Base-by-base conservation (phyloP, 2,888 invertebrate species). In the Leptopilina drosophilae region DNA sequence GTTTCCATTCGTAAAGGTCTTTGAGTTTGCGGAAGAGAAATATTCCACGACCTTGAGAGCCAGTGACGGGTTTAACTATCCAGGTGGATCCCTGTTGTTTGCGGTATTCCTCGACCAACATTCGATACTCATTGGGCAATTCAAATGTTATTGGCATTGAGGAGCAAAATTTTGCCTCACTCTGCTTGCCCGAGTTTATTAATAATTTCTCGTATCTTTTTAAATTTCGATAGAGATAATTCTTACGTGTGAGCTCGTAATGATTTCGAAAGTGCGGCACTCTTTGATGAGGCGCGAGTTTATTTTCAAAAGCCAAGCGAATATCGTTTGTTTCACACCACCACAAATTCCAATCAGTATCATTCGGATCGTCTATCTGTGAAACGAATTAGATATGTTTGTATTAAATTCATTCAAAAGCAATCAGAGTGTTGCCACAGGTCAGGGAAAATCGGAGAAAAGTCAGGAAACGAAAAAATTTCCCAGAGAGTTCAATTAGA, bases 41-140 rank as follows among this genome's bases (percentile, higher is more conserved):
- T 64, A 95, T 95, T 11, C 94, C 94, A 80, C 92, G 92, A 20
- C 94, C 94, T 89, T 94, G 94, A 11, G 94, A 93, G 53, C 93
- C 93, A 3, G 93, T 93, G 0, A 93, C 94, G 0, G 94, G 94
- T 85, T 95, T 95, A 90, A 95, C 94, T 77, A 94, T 95, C 94
- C 94, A 94, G n/a, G 93, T 93, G 5, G 92, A 92, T 11, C 93
- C 93, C 65, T 92, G 92, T 80, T 92, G 92, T 79, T 92, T 93
- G 83, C 93, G 92, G 85, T 94, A 94, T 85, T 94, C 94, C 85
- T 94, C 94, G 73, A 94, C 92, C 88, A 95, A 94, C 87, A 94
- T 92, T 84, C 94, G 93, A 84, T 94, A 94, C 82, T 95, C 94
- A 64, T 92, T 92, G 92, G 94, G 94, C 12, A 94, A 85, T 84